Base-by-base conservation (phyloP, 2,888 invertebrate genomes). In the Papilio gigon region DNA sequence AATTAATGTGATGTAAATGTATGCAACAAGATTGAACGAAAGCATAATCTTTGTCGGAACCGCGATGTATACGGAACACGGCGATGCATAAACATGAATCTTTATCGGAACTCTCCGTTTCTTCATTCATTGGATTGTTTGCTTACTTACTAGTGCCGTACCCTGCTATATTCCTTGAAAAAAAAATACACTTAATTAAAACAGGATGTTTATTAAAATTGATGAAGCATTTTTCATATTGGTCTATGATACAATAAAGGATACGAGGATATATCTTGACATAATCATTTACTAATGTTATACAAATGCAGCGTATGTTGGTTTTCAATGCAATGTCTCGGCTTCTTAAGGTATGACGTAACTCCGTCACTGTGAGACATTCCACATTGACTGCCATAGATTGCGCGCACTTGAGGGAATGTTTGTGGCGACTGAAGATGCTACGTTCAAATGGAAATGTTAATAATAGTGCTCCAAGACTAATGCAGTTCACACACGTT, bases 51-150 rank as follows among this genome's bases (percentile, higher is more conserved):
- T 53, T 53, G 30, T 14, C 53, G 8, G 53, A 30, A 53, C 27
- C 53, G 53, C 53, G 30, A 53, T 53, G 53, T 27, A 53, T 53
- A 53, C 27, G 9, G 53, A 53, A 53, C 53, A 53, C 27, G 11
- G 53, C 9, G 53, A 53, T 53, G 53, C 53, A 53, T 53, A 53
- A 53, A 53, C 53, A 53, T 53, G 53, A 53, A 30, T 30, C 53
- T 53, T n/a, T 53, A 53, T 53, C 27, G 53, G 53, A 6, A 53
- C 27, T 17, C 27, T 53, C 27, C 27, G 9, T 53, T 53, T 22
- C 53, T 53, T 53, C 53, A 22, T 53, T 53, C 53, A 27, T 53
- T 53, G n/a, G 25, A 53, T 53, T 53, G 53, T 53, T 30, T 53
- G 27, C 53, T 53, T 53, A 53, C 27, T 53, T 27, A 14, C 53